These are phyloP conservation scores for Drosophila kohkoa DNA, from an alignment of 1,140 invertebrate species.

Conservation along the genomic window DNA sequence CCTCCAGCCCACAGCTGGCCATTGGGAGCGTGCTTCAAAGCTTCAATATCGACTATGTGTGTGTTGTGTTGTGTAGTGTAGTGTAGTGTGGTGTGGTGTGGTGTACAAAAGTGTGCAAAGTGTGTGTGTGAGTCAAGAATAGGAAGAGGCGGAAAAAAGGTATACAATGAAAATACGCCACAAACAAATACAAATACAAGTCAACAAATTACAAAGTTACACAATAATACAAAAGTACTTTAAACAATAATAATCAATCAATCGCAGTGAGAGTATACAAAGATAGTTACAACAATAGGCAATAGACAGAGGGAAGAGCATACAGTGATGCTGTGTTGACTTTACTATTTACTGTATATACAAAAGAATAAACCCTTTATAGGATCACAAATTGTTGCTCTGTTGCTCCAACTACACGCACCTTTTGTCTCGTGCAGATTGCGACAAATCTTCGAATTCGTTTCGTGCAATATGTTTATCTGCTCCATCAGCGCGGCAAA, in stretches of 20 bases:
- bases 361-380: not conserved
- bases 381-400: too few relatives aligned
- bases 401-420: constrained; percentile 38
- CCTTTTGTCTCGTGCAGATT: constrained; percentile 84
- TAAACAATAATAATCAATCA: constrained; percentile 8
- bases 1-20: constrained; percentile 65
- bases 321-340: constrained; percentile 14
- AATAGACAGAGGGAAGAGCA: not conserved
- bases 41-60: constrained; percentile 84
- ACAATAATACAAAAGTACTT: constrained; percentile 24
- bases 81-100: too few relatives aligned
- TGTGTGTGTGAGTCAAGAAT: constrained; percentile 50
- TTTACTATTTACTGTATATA: constrained; percentile 7
- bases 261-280: constrained; percentile 52
- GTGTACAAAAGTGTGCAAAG: constrained; percentile 37
- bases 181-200: constrained; percentile 40
- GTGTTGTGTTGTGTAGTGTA: constrained; percentile 28
- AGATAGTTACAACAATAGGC: constrained; percentile 18
- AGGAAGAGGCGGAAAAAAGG: constrained; percentile 50
- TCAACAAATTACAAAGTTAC: constrained; percentile 43
- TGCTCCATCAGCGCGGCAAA: constrained; percentile 81
- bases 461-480: constrained; percentile 83
- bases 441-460: constrained; percentile 84
- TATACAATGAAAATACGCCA: constrained; percentile 42
- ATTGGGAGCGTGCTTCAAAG: constrained; percentile 84